Percentiles rank a stretch among this genome's conserved stretches.
Evolutionary conservation across 2,113 vertebrate genomes (phyloP).

Genomic region (Trinectes maculatus): DNA sequence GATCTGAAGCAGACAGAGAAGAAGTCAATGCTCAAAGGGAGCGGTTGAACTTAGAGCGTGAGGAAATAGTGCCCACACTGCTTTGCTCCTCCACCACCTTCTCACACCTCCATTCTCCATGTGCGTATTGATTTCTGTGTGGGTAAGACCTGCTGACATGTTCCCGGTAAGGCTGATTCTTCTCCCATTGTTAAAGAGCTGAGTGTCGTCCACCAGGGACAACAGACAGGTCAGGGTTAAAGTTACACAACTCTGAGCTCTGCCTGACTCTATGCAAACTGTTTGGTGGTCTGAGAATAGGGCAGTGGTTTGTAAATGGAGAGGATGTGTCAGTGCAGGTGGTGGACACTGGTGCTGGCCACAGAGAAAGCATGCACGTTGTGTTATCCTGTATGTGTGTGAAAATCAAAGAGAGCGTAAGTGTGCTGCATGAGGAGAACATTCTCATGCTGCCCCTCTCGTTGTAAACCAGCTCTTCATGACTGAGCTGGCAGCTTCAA

Average conservation of each 20-base stretch:
- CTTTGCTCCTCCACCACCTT: conserved; percentile 31
- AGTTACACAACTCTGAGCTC: not conserved
- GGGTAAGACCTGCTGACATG: conserved; percentile 41
- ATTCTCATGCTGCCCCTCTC: conserved; percentile 17
- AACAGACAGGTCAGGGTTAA: conserved; percentile 9
- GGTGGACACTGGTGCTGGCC: no score
- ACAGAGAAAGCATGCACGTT: no score
- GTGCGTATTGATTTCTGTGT: conserved; percentile 64
- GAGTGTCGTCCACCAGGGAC: not conserved
- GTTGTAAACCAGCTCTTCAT: conserved; percentile 60
- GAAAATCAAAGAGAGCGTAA: no score
- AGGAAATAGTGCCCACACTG: conserved; percentile 50
- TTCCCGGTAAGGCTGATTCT: conserved; percentile 23
- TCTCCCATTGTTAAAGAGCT: conserved; percentile 15
- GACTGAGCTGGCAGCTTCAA: conserved; percentile 59
- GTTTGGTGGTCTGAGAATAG: not conserved
- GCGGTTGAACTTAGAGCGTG: conserved; percentile 29
- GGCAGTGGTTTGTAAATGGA: no score
- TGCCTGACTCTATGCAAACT: not conserved
- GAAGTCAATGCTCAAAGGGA: not conserved
- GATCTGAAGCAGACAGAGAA: not conserved
- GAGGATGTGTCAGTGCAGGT: no score
- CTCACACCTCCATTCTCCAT: conserved; percentile 32
- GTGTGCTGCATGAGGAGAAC: conserved; percentile 15
- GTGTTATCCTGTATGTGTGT: no score